Evolutionary conservation across 2,797 vertebrate genomes (phyloP).

Genomic region (Dromococcyx pavoninus): DNA sequence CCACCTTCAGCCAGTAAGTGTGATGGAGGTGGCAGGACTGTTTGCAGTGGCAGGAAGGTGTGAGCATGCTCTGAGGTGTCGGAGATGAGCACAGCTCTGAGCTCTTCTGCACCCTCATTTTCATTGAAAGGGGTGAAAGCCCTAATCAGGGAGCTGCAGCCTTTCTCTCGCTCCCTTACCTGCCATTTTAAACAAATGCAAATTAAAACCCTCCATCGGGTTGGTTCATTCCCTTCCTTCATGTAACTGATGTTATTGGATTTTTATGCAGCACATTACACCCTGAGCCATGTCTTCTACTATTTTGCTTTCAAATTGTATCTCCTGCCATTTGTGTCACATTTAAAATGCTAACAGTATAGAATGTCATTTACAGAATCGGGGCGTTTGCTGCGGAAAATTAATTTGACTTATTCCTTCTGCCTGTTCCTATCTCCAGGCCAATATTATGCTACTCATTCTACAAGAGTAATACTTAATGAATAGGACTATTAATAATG

Average conservation of each 20-base stretch:
- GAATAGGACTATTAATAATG: slow-evolving; percentile 94
- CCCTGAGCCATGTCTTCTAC: slow-evolving; percentile 79
- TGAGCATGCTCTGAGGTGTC: neutral
- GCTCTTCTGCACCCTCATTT: neutral
- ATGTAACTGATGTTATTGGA: slow-evolving; percentile 77
- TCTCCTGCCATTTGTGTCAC: slow-evolving; percentile 91
- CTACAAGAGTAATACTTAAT: slow-evolving; percentile 98
- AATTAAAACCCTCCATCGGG: slow-evolving; percentile 65
- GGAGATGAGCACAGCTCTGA: fast-evolving
- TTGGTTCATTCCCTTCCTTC: slow-evolving; percentile 69
- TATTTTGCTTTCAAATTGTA: slow-evolving; percentile 93
- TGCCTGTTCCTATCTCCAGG: slow-evolving; percentile 91
- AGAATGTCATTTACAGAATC: slow-evolving; percentile 93
- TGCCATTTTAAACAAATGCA: slow-evolving; percentile 74
- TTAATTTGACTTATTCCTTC: slow-evolving; percentile 92
- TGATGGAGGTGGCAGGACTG: neutral
- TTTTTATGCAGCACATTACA: slow-evolving; percentile 79
- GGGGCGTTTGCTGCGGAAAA: slow-evolving; percentile 91
- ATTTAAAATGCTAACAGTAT: slow-evolving; percentile 94
- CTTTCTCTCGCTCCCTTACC: slow-evolving; percentile 39
- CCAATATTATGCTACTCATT: slow-evolving; percentile 94
- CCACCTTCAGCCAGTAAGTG: neutral
- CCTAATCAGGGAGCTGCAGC: neutral
- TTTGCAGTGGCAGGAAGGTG: neutral
- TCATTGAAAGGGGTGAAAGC: neutral